These are phyloP conservation scores for Acridotheres tristis DNA, from an alignment of 2,797 vertebrate genomes.

Conservation along the genomic window DNA sequence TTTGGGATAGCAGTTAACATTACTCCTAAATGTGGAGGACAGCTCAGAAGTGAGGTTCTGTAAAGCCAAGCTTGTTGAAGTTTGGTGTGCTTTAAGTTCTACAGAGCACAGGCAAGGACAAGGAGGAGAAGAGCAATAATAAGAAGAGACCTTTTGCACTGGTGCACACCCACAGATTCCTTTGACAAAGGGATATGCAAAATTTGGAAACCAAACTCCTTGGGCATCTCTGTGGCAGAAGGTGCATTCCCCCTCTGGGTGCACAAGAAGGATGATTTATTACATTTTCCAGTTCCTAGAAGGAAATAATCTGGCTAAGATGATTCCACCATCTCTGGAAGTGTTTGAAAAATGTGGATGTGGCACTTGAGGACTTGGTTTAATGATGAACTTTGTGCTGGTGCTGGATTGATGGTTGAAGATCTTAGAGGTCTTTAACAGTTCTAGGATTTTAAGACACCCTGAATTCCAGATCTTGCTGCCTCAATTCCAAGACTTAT, in stretches of 20 bases:
- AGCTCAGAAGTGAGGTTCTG: not conserved
- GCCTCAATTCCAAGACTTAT: not conserved
- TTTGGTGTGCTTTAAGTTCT: not conserved
- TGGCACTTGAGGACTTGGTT: not conserved
- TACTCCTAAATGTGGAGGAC: not conserved
- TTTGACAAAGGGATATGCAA: not conserved
- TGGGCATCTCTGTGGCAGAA: not conserved
- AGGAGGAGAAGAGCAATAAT: not conserved
- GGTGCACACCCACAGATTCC: not conserved
- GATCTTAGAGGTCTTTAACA: not conserved
- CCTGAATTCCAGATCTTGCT: rapidly evolving
- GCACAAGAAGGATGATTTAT: not conserved
- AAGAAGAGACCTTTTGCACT: not conserved
- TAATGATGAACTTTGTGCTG: not conserved
- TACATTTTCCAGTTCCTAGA: not conserved
- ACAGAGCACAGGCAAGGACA: not conserved
- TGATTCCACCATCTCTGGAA: not conserved
- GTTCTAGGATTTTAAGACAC: not conserved
- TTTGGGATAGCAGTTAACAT: not conserved
- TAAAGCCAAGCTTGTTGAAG: not conserved
- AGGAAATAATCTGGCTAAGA: not conserved
- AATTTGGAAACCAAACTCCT: not conserved
- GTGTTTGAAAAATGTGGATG: not conserved
- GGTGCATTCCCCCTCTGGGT: rapidly evolving
- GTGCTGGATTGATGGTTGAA: not conserved